Evolutionary conservation across 2,113 vertebrate genomes (phyloP).

Genomic region (Cygnus buccinator): DNA sequence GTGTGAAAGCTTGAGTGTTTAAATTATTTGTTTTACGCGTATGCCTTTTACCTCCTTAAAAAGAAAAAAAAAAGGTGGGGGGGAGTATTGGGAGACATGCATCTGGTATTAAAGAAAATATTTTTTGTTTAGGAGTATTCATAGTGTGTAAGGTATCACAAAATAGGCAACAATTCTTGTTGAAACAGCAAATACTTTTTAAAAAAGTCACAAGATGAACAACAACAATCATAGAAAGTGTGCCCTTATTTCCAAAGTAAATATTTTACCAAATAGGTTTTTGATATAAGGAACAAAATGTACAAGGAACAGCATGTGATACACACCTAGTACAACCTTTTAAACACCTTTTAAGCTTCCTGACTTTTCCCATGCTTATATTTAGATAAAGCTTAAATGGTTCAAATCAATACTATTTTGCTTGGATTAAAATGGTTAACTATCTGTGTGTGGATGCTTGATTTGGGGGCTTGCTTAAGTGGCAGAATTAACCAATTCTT

Average conservation of each 20-base stretch:
- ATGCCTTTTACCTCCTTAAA: background rate
- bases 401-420: background rate
- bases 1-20: background rate
- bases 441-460: background rate
- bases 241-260: constrained; percentile 7
- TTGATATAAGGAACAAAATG: constrained; percentile 15
- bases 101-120: background rate
- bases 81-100: background rate
- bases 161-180: background rate
- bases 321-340: background rate
- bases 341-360: constrained; percentile 29
- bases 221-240: background rate
- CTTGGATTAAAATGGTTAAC: background rate
- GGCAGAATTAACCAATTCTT: background rate
- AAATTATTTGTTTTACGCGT: background rate
- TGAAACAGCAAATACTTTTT: background rate
- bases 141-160: background rate
- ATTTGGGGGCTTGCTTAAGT: background rate
- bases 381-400: constrained; percentile 28
- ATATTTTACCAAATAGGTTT: constrained; percentile 33
- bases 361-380: constrained; percentile 8
- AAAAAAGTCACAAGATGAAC: background rate
- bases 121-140: background rate
- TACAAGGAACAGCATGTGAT: constrained; percentile 29
- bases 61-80: rapidly evolving